phyloP scores from a whole-genome alignment of 2,888 invertebrate species.

The Altica lythri region DNA sequence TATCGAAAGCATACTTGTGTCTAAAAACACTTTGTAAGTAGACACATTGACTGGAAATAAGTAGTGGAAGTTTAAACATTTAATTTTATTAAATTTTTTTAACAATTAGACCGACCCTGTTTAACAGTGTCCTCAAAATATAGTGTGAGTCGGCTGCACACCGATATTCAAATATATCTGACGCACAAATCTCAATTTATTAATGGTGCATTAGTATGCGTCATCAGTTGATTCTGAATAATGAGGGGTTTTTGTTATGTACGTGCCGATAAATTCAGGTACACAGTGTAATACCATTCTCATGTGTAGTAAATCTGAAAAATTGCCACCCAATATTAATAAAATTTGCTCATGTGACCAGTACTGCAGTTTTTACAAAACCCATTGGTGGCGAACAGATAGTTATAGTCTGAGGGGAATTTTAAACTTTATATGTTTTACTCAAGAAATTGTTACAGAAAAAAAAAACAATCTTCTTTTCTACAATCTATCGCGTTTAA shows the following conservation, averaged over 20 bases:
- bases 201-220: constrained; percentile 53
- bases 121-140: neutral
- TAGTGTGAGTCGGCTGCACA: constrained; percentile 14
- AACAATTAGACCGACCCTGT: neutral
- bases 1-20: too few species aligned
- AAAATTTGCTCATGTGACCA: neutral
- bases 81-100: neutral
- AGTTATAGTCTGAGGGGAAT: too few species aligned
- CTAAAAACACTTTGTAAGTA: too few species aligned
- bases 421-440: too few species aligned
- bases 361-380: too few species aligned
- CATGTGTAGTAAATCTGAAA: constrained; percentile 4
- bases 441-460: too few species aligned
- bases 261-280: constrained; percentile 9
- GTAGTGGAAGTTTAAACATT: too few species aligned
- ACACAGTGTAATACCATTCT: neutral
- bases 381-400: too few species aligned
- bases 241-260: constrained; percentile 41
- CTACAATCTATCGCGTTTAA: too few species aligned
- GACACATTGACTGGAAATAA: too few species aligned
- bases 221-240: constrained; percentile 55
- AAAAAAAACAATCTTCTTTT: too few species aligned
- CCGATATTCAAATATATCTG: constrained; percentile 56
- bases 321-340: constrained; percentile 3
- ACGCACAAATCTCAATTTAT: constrained; percentile 58